Evolutionary conservation across 2,888 invertebrate genomes (phyloP).

Genomic region (Byasa hedistus): DNA sequence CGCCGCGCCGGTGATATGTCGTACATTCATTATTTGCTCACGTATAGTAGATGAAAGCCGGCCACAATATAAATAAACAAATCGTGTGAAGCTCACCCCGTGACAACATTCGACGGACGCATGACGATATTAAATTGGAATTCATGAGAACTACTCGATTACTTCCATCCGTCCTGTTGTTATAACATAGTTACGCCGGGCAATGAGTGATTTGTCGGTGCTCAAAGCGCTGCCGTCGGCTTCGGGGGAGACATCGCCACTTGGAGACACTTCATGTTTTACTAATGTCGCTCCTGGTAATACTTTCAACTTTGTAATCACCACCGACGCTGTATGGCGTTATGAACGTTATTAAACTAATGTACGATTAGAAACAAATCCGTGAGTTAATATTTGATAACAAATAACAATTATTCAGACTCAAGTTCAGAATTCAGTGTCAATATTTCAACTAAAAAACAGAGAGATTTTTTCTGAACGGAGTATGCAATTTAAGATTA

Average conservation of each 20-base stretch:
- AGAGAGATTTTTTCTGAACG: too few species aligned
- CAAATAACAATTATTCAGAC: too few species aligned
- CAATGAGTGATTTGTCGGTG: conserved; percentile 39
- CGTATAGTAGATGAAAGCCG: conserved; percentile 76
- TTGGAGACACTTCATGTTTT: conserved; percentile 10
- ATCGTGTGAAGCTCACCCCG: conserved; percentile 61
- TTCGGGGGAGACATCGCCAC: conserved; percentile 11
- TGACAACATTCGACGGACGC: conserved; percentile 61
- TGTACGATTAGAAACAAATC: too few species aligned
- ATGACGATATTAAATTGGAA: conserved; percentile 62
- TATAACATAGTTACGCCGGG: conserved; percentile 32
- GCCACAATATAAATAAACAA: conserved; percentile 75
- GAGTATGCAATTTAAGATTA: too few species aligned
- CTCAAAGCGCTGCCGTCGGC: not conserved
- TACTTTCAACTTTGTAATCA: too few species aligned
- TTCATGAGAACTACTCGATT: conserved; percentile 59
- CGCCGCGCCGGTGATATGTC: conserved; percentile 60
- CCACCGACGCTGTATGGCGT: too few species aligned
- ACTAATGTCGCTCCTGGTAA: too few species aligned
- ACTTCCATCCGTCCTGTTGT: conserved; percentile 44
- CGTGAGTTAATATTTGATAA: too few species aligned
- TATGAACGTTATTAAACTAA: too few species aligned
- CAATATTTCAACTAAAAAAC: too few species aligned
- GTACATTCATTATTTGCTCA: conserved; percentile 77
- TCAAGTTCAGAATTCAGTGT: too few species aligned